Base-by-base conservation (phyloP, 2,888 invertebrate genomes). In the Drosophila borborema region DNA sequence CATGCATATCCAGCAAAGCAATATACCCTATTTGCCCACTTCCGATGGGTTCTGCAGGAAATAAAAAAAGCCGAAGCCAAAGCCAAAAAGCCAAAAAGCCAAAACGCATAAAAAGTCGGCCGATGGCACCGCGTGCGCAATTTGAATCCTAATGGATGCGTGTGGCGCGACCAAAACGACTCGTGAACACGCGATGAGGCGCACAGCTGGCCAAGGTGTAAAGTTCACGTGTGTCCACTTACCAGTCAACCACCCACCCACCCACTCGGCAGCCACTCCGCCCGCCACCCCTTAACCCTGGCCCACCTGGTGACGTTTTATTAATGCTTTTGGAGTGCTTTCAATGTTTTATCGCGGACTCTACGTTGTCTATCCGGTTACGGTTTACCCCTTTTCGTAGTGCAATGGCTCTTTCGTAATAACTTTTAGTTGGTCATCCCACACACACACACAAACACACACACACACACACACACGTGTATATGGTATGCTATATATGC, bases 211-310 rank as follows among this genome's bases (percentile, higher is more conserved):
- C 79, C 54, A 82, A 91, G 92, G 91, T 91, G 92, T 91, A 92
- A 92, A 82, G 91, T 92, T 91, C 91, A 91, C 91, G 91, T 90
- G 82, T 85, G 87, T 81, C 85, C 89, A 89, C 82, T 87, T 89
- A 89, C 89, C 86, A 73, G 64, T 62, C 41, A n/a, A 16, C 40
- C 40, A n/a, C 40, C 40, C 40, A 40, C 41, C 81, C 43, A 10
- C 34, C 38, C 53, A 31, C 41, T 51, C 23, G 31, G 14, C 16
- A 28, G 58, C 40, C 55, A 28, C 5, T n/a, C 48, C 16, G 31
- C 46, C 51, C 40, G 40, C 40, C 1, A 4, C 7, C 36, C 18
- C 20, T 34, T 7, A n/a, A 23, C 31, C 34, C 18, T 38, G 34
- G 34, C 64, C 71, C 62, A 49, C 58, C 69, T 65, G 64, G 56